Percentiles rank a stretch among this genome's conserved stretches.
These are phyloP conservation scores for Vanessa atalanta DNA, from an alignment of 1,140 invertebrate genomes.

Conservation along the genomic window DNA sequence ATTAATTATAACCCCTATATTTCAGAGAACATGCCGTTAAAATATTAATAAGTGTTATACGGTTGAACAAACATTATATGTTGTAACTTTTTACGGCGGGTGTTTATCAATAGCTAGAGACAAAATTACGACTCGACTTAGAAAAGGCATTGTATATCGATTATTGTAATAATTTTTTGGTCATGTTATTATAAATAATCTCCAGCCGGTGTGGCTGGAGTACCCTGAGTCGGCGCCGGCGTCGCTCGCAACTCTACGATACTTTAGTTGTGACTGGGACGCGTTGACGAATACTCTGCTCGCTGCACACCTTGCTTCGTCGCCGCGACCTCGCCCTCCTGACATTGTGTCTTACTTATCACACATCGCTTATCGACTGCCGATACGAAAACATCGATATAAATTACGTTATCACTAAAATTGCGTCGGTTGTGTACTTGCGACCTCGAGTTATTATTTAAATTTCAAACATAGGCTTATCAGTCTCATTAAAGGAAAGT, in stretches of 20 bases:
- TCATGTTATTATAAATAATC: conserved; percentile 27
- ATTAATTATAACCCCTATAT: conserved; percentile 28
- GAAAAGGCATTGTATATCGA: conserved; percentile 2
- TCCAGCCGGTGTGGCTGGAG: conserved; percentile 45
- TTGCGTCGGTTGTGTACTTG: conserved; percentile 22
- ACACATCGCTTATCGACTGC: conserved; percentile 54
- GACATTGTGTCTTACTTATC: conserved; percentile 70
- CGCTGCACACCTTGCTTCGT: conserved; percentile 43
- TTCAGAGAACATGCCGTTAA: conserved; percentile 22
- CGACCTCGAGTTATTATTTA: conserved; percentile 47
- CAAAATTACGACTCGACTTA: background rate
- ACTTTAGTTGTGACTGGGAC: conserved; percentile 72
- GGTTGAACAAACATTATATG: conserved; percentile 3
- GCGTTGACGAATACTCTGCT: conserved; percentile 71
- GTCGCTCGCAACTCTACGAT: conserved; percentile 46
- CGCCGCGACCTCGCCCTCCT: conserved; percentile 60
- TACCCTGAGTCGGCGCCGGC: conserved; percentile 58
- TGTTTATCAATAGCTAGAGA: background rate
- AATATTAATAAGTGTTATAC: conserved; percentile 9
- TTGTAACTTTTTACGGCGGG: background rate
- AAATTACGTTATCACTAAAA: conserved; percentile 35
- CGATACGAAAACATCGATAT: conserved; percentile 56
- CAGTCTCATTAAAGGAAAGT: background rate
- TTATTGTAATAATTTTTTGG: conserved; percentile 9
- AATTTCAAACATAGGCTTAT: conserved; percentile 26